Base-by-base conservation (phyloP, 2,888 invertebrate species). In the Seira ritae region DNA sequence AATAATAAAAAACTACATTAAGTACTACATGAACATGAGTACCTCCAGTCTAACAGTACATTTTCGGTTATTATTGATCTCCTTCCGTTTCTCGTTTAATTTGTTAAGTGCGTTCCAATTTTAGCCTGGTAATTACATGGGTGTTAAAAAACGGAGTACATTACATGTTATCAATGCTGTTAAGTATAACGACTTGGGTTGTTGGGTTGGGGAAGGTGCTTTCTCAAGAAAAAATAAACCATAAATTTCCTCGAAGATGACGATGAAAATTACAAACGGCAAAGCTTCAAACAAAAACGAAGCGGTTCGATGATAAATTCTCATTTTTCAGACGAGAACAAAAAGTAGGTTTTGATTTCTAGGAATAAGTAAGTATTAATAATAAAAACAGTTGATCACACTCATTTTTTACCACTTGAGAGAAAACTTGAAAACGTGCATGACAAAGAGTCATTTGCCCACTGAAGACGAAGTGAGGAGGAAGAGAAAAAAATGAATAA, bases 381-480 rank as follows among this genome's bases (percentile, higher is more conserved):
- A n/a, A n/a, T n/a, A n/a, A n/a, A n/a, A n/a, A n/a, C n/a, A n/a
- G n/a, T n/a, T 60, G 60, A 60, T 60, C 60, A 60, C 12, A n/a
- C 37, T 62, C 20, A 72, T 20, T 37, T 23, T 50, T 10, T 69
- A 50, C n/a, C 15, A 31, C 20, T n/a, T 23, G n/a, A 66, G 31
- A n/a, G n/a, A n/a, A n/a, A n/a, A n/a, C n/a, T n/a, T n/a, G n/a
- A n/a, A n/a, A n/a, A 19, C 67, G 62, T 83, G 83, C 83, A 83
- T 83, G 83, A 73, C 77, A 73, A 83, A 78, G 42, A 69, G 73
- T 67, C 72, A 78, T 83, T 83, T 78, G 55, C 71, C 15, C 19
- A 1, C 17, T 10, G 20, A 46, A 46, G 62, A 37, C 37, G n/a
- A 17, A 68, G 8, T 12, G 24, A 67, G 42, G 10, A 24, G 68